Evolutionary conservation across 1,140 invertebrate species (phyloP), one percentile per base, ranked within the genome.

Genomic region (Halotydeus destructor): DNA sequence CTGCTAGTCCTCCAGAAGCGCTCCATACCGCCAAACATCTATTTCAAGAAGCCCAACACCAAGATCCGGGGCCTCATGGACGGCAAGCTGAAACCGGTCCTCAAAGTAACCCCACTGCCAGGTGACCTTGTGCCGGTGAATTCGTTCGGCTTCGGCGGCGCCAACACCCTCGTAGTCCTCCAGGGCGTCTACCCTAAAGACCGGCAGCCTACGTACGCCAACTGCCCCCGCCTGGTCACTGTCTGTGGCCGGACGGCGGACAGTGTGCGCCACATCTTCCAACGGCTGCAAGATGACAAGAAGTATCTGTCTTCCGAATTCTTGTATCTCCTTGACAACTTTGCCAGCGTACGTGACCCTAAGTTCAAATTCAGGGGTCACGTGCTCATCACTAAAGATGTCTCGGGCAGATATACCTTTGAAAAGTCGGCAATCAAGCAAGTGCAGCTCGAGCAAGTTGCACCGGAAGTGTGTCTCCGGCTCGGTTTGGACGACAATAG

Each of bases 1-100:
- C 44, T 69, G 6, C 5, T 8, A 6, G 21, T 35, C 6, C 88
- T 94, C 76, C 81, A 94, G 60, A 54, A 67, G 22, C 75, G 76
- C 22, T 58, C 76, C 2, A 81, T 97, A 46, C 88, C 89, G 2
- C 69, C 65, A n/a, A 97, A 96, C 63, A 62, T 98, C 28, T 86
- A 96, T 57, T 97, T 72, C 59, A 67, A 75, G 32, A 64, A 58
- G 24, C 84, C 91, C 1, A 96, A 96, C 60, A 62, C 70, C 0
- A 77, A 93, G 49, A 88, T 97, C 44, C 76, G 81, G 5, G 83
- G 76, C 2, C 61, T 97, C 8, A 57, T 57, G 24, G 82, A 93
- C 56, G 89, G 89, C 1, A 63, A 75, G 22, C 66, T 96, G 3
- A 73, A 82, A 65, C 72, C 77, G 26, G 45, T 55, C 6, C 36